Evolutionary conservation across 2,113 vertebrate species (phyloP).

Genomic region (Tinamus guttatus): DNA sequence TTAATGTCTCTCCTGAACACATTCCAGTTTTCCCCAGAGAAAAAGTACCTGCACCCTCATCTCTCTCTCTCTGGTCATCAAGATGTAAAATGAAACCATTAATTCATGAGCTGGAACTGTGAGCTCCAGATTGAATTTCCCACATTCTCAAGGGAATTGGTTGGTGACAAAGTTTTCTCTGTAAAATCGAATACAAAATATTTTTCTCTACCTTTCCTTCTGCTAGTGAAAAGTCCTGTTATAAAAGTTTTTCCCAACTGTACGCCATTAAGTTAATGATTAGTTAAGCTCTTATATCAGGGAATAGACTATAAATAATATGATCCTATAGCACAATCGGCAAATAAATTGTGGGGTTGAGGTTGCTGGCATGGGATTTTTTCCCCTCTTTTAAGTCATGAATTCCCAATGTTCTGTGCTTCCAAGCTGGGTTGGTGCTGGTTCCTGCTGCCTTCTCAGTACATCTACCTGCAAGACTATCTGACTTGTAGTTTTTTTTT

Average conservation of each 20-base stretch:
- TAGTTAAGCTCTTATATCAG: not conserved
- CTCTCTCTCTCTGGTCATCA: not conserved
- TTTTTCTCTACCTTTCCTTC: not conserved
- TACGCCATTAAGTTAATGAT: not conserved
- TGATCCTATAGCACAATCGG: not conserved
- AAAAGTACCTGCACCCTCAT: not conserved
- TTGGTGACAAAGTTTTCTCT: not conserved
- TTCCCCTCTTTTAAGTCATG: not conserved
- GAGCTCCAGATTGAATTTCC: not conserved
- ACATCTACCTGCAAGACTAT: not conserved
- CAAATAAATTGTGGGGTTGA: not conserved
- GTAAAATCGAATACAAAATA: not conserved
- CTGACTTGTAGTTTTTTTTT: not conserved
- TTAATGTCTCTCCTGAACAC: not conserved
- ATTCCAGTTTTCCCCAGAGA: slow-evolving; percentile 23
- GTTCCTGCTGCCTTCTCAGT: not conserved
- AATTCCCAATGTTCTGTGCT: not conserved
- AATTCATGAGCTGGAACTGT: not conserved
- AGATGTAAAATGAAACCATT: not conserved
- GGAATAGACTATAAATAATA: not conserved
- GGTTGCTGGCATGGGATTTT: not conserved
- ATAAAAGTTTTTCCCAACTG: not conserved
- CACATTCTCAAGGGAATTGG: not conserved
- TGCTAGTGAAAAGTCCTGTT: not conserved
- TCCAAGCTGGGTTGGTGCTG: not conserved